Evolutionary conservation across 2,888 invertebrate genomes (phyloP).

Genomic region (Molorchus minor): DNA sequence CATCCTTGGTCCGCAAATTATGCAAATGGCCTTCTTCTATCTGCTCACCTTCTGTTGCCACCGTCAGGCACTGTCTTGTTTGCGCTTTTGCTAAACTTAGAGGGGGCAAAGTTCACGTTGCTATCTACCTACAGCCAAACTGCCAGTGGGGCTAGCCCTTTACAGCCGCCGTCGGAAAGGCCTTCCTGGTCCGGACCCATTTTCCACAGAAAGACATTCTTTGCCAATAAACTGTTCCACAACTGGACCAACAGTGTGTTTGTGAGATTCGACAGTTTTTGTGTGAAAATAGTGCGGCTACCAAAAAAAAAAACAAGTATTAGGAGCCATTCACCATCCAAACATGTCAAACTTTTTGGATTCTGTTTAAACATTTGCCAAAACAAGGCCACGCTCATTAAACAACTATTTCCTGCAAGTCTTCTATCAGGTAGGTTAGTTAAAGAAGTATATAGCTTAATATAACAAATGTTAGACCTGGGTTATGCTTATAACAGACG

Average conservation of each 20-base stretch:
- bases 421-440: conserved; percentile 14
- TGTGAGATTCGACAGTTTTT: neutral
- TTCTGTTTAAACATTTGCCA: neutral
- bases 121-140: conserved; percentile 41
- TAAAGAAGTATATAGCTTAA: too few relatives aligned
- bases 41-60: conserved; percentile 57
- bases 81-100: conserved; percentile 59
- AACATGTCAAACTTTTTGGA: neutral
- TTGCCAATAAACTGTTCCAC: conserved; percentile 1
- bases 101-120: conserved; percentile 55
- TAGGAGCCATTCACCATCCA: neutral
- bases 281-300: neutral
- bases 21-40: conserved; percentile 56
- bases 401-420: too few relatives aligned
- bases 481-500: conserved; percentile 20
- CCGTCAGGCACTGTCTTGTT: conserved; percentile 52
- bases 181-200: conserved; percentile 8
- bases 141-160: conserved; percentile 47
- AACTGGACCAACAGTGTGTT: neutral
- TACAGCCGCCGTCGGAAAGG: conserved; percentile 40
- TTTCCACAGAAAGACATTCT: conserved; percentile 2
- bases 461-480: neutral
- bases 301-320: neutral
- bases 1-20: conserved; percentile 55
- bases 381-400: too few relatives aligned